Percentiles rank a stretch among this genome's conserved stretches.
These are phyloP conservation scores for Dorcus hopei DNA, from an alignment of 2,888 invertebrate genomes.

Conservation along the genomic window DNA sequence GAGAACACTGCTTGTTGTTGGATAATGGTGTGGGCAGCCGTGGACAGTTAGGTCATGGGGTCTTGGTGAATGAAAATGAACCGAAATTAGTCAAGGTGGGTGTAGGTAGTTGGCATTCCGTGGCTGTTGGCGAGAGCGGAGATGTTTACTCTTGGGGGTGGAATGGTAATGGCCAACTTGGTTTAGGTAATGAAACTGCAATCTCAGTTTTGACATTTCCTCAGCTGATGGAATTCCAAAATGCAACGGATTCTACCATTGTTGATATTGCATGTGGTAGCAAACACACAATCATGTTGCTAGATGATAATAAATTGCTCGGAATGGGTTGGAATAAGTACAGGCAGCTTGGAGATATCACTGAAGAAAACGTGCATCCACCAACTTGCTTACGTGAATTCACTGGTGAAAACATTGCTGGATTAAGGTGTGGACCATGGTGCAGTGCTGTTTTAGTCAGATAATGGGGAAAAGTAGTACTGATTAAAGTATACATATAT, in stretches of 20 bases:
- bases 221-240: conserved; percentile 52
- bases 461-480: not conserved
- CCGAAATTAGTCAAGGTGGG: conserved; percentile 65
- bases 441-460: conserved; percentile 38
- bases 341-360: conserved; percentile 66
- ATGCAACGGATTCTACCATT: conserved; percentile 43
- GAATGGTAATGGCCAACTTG: conserved; percentile 85
- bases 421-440: conserved; percentile 53
- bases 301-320: conserved; percentile 66
- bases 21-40: conserved; percentile 80
- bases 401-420: conserved; percentile 25
- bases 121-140: conserved; percentile 73
- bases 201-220: conserved; percentile 51
- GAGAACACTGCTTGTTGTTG: conserved; percentile 75
- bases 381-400: conserved; percentile 36
- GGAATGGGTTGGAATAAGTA: conserved; percentile 80
- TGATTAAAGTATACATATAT: too few species aligned
- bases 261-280: conserved; percentile 68
- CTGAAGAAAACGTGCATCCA: conserved; percentile 37
- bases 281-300: conserved; percentile 68
- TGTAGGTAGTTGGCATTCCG: conserved; percentile 85
- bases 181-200: conserved; percentile 53
- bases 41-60: conserved; percentile 83
- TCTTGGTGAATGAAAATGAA: conserved; percentile 58
- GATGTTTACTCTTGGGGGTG: conserved; percentile 91